Evolutionary conservation across 2,888 invertebrate species (phyloP), one percentile per base, ranked within the genome.

Genomic region (Agrenia bidenticulata): DNA sequence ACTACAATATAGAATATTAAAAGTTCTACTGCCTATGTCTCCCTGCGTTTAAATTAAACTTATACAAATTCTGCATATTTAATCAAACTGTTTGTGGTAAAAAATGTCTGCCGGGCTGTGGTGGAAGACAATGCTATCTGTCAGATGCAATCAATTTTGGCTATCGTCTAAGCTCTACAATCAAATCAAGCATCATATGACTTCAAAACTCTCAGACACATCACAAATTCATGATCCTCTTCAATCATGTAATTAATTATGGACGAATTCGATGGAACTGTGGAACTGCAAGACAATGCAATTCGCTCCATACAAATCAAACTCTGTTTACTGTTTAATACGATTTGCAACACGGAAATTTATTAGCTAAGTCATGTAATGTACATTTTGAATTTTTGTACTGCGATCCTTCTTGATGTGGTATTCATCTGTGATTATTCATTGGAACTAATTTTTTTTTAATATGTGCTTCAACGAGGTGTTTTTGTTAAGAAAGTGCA

Each of bases 341-440:
- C 11, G 4, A 32, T 32, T 32, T 32, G 32, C 4, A 32, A 32
- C 32, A 32, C 32, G 32, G 11, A 32, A 32, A 32, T 32, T 32
- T 7, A 19, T 19, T 51, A 4, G 51, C 51, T 27, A 54, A 54
- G 54, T 54, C 54, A 54, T 54, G n/a, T 54, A 23, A 21, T 24
- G 23, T 41, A 57, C 21, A 17, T 55, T 32, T 57, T 9, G 56
- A 41, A 41, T 57, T 57, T 53, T 57, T 57, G 56, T 57, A 57
- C 39, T 39, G 21, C 55, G 55, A 55, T 32, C 21, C 56, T 57
- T 41, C 15, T 57, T 32, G 26, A 57, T 57, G 56, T 57, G 56
- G 56, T 57, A 57, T n/a, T 57, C 39, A 57, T 32, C 56, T 57
- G 56, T 57, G 56, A 57, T 57, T 57, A 39, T 32, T 57, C 41